Evolutionary conservation across 2,888 invertebrate genomes (phyloP), one percentile per base, ranked within the genome.

Genomic region (Epinotia bilunana): DNA sequence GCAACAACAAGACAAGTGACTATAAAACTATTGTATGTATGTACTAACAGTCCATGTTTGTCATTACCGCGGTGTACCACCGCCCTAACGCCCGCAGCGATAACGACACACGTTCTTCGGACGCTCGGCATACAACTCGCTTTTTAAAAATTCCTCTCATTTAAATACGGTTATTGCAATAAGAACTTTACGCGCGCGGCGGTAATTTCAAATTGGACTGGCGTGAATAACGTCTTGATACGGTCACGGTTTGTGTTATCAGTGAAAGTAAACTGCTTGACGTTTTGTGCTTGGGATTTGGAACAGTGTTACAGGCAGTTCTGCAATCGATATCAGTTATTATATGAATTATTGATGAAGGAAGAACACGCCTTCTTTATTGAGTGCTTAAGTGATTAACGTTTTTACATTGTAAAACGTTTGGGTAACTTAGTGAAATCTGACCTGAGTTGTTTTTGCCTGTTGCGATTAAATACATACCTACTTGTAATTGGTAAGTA

Each of bases 41-140:
- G 72, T 75, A 58, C 67, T 67, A 65, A 61, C 64, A 33, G 20
- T 20, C 60, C 43, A 46, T 49, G 55, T 67, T 67, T 72, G 75
- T 62, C 67, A 67, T 57, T 58, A 57, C 49, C 39, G 16, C 33
- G 20, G 61, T 75, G 72, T 72, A 57, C 55, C 61, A 33, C 71
- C 71, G 75, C 61, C 75, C 61, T 90, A 90, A 91, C 91, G 91
- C 83, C 84, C 82, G 84, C 83, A 76, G 85, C 87, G 90, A 90
- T 91, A 90, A 85, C 82, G 86, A 83, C 80, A 84, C 77, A 86
- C 85, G 89, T 90, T 90, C 91, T 89, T 86, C 83, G 68, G 72
- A 82, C 78, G 76, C 78, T 76, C 64, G 75, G 76, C 78, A 72
- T 71, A 77, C 76, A 77, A 70, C 80, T 80, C 78, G 79, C 79